Evolutionary conservation across 2,113 vertebrate species (phyloP).

Genomic region (Procapra przewalskii): DNA sequence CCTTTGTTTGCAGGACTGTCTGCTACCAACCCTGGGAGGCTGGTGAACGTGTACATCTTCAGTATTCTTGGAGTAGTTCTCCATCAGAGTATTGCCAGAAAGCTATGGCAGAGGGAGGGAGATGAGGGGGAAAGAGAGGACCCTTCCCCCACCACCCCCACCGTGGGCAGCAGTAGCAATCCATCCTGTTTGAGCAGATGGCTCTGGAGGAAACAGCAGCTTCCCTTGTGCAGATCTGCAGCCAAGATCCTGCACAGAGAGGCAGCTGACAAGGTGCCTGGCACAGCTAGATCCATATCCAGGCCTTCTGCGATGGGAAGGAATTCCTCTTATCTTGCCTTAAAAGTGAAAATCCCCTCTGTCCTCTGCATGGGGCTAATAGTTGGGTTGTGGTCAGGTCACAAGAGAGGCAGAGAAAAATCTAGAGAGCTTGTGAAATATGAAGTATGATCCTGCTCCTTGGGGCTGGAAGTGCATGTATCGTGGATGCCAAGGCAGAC

Average conservation of each 20-base stretch:
- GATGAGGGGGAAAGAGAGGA: background rate
- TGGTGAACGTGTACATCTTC: background rate
- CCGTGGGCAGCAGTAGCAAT: background rate
- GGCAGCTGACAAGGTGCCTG: background rate
- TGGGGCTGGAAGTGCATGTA: background rate
- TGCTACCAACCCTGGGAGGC: background rate
- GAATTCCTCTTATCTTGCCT: slow-evolving; percentile 17
- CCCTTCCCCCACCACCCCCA: background rate
- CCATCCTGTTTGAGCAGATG: slow-evolving; percentile 43
- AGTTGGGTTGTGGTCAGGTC: background rate
- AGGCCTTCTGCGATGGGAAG: background rate
- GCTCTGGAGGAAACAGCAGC: slow-evolving; percentile 3
- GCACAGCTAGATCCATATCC: background rate
- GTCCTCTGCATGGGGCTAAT: background rate
- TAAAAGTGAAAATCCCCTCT: slow-evolving; percentile 23
- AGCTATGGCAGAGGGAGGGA: background rate
- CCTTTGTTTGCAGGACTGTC: background rate
- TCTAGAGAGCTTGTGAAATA: background rate
- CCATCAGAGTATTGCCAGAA: background rate
- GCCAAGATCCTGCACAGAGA: slow-evolving; percentile 26
- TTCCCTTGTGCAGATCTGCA: background rate
- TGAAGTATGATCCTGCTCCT: background rate
- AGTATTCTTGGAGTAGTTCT: background rate
- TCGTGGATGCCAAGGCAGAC: background rate
- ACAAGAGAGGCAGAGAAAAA: background rate